Percentiles rank a stretch among this genome's conserved stretches.
Evolutionary conservation across 2,113 vertebrate genomes (phyloP).

Genomic region (Dromaius novaehollandiae): DNA sequence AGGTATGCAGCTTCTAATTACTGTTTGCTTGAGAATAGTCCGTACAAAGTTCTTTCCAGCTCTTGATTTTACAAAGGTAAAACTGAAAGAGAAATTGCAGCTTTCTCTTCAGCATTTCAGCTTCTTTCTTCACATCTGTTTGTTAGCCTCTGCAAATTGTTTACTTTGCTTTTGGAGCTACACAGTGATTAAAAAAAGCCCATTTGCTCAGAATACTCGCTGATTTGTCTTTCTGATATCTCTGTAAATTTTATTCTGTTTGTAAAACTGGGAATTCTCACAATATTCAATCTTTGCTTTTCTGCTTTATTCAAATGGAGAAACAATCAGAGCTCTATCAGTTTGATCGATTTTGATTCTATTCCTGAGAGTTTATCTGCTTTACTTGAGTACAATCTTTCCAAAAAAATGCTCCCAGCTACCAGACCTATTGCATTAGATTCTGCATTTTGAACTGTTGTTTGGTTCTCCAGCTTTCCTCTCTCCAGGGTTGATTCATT

Average conservation of each 20-base stretch:
- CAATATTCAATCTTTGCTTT: slow-evolving; percentile 31
- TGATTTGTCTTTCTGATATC: slow-evolving; percentile 51
- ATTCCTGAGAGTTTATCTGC: slow-evolving; percentile 46
- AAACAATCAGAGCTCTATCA: slow-evolving; percentile 22
- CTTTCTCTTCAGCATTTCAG: neutral
- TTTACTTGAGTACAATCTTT: slow-evolving; percentile 21
- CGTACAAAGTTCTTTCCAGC: neutral
- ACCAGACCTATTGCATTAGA: neutral
- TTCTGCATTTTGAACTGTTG: neutral
- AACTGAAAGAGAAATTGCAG: neutral
- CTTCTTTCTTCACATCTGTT: neutral
- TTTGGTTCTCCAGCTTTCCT: neutral
- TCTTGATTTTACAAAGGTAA: neutral
- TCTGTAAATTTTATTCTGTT: slow-evolving; percentile 49
- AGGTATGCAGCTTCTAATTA: neutral
- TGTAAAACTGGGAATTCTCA: slow-evolving; percentile 46
- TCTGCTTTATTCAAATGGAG: slow-evolving; percentile 43
- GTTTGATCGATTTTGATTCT: slow-evolving; percentile 60
- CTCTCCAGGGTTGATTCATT: neutral
- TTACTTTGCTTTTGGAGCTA: slow-evolving; percentile 46
- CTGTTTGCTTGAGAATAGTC: neutral
- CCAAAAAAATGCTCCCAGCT: slow-evolving; percentile 9
- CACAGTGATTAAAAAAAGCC: slow-evolving; percentile 24
- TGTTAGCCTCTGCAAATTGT: slow-evolving; percentile 8
- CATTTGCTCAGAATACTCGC: neutral